These are phyloP conservation scores for Neofelis nebulosa DNA, from an alignment of 2,113 vertebrate genomes.

Conservation along the genomic window DNA sequence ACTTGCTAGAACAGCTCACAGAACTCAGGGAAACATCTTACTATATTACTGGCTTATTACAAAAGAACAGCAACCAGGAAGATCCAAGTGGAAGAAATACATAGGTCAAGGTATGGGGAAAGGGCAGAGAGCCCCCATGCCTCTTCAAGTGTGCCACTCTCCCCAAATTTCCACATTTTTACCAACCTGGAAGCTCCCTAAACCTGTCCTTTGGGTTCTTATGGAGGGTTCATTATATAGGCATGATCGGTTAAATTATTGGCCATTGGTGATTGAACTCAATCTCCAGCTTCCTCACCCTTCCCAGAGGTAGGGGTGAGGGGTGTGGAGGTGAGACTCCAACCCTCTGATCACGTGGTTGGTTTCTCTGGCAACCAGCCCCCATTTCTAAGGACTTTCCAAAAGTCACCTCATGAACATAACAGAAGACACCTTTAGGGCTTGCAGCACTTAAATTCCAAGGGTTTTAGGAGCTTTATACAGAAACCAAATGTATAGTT, in stretches of 20 bases:
- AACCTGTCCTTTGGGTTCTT: background rate
- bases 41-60: background rate
- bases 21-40: background rate
- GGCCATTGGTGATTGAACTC: background rate
- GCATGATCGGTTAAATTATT: background rate
- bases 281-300: background rate
- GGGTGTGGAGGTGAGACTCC: background rate
- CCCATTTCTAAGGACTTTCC: background rate
- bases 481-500: background rate
- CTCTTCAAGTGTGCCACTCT: background rate
- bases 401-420: background rate
- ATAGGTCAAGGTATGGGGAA: background rate
- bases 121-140: background rate
- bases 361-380: background rate
- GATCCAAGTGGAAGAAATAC: background rate
- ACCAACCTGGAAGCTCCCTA: background rate
- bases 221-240: background rate
- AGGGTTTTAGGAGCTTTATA: background rate
- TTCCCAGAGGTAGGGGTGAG: background rate
- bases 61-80: background rate
- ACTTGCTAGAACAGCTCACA: background rate
- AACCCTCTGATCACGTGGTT: background rate
- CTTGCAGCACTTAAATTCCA: background rate
- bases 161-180: background rate
- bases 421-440: background rate